Conservation (phyloP, 2,113 vertebrate species). For the Corvus cornix region DNA sequence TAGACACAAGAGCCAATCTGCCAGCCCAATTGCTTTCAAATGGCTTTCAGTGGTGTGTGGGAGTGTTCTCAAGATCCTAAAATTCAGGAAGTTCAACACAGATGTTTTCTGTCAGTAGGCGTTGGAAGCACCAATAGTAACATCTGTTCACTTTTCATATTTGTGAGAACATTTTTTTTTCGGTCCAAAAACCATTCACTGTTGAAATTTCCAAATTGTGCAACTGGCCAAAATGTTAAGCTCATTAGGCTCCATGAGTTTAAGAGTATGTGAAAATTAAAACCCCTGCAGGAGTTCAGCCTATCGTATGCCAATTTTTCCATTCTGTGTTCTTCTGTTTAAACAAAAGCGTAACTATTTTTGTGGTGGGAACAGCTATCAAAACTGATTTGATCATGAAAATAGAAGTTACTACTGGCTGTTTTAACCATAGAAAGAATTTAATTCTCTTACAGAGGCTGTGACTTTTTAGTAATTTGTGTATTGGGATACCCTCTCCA, state of each 20-base stretch:
- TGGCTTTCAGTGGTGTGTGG: constrained; percentile 62
- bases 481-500: not conserved
- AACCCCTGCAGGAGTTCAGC: constrained; percentile 35
- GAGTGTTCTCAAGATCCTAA: constrained; percentile 72
- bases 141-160: constrained; percentile 71
- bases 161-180: constrained; percentile 70
- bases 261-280: constrained; percentile 19
- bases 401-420: not conserved
- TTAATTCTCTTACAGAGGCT: not conserved
- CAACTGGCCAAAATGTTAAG: constrained; percentile 26
- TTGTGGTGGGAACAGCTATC: constrained; percentile 17
- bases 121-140: constrained; percentile 69
- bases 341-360: constrained; percentile 15
- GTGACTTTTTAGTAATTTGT: not conserved
- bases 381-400: constrained; percentile 9
- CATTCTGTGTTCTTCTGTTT: constrained; percentile 5
- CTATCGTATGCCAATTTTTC: not conserved
- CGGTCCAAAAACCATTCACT: constrained; percentile 48
- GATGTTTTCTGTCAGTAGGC: constrained; percentile 80
- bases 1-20: constrained; percentile 8
- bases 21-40: constrained; percentile 57
- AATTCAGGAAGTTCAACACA: constrained; percentile 74
- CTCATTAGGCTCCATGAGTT: constrained; percentile 1
- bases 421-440: not conserved
- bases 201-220: constrained; percentile 57